phyloP scores from a whole-genome alignment of 2,888 invertebrate genomes.

The Nephrotoma guestfalica region DNA sequence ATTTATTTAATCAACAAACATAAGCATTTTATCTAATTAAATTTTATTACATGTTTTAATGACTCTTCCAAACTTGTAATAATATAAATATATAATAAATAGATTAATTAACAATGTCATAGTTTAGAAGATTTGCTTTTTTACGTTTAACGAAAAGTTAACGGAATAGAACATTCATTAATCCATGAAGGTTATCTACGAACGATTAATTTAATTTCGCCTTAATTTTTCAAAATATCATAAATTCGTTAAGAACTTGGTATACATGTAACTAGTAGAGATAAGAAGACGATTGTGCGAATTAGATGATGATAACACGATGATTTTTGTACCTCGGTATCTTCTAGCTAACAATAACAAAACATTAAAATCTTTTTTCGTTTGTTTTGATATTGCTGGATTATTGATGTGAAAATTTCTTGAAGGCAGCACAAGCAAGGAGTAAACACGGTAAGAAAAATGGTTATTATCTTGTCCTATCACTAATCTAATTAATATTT shows the following conservation, averaged over 20 bases:
- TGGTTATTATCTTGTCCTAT: background rate
- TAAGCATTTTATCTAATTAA: background rate
- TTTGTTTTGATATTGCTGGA: background rate
- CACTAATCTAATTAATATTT: background rate
- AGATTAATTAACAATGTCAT: background rate
- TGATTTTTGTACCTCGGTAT: background rate
- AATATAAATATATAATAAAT: background rate
- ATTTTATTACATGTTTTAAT: background rate
- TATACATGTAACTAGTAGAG: background rate
- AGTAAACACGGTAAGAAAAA: background rate
- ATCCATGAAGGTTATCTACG: background rate
- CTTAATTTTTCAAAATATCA: background rate
- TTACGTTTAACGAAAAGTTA: background rate
- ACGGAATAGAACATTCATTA: background rate
- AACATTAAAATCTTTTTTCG: background rate
- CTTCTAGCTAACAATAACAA: background rate
- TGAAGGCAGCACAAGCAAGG: background rate
- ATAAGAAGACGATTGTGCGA: background rate
- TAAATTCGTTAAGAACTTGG: background rate
- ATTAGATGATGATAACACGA: background rate
- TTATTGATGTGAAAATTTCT: background rate
- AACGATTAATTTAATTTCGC: background rate
- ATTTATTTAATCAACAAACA: background rate
- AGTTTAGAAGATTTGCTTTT: background rate
- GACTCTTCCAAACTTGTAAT: background rate